These are phyloP conservation scores for Phania funesta DNA, from an alignment of 2,888 invertebrate genomes.

Conservation along the genomic window DNA sequence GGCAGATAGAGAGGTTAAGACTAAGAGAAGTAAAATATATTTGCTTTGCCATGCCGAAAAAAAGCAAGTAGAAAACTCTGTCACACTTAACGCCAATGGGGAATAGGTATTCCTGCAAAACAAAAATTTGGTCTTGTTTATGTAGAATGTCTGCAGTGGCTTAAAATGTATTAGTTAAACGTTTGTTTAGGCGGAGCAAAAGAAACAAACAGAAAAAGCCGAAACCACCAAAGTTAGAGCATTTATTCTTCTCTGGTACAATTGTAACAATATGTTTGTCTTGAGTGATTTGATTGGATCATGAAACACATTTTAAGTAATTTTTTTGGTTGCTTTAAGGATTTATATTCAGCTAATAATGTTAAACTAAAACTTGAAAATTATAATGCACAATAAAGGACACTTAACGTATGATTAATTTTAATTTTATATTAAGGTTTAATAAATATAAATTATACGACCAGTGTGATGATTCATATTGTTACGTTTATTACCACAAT, in stretches of 20 bases:
- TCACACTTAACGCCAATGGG: conserved; percentile 47
- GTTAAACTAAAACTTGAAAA: no score
- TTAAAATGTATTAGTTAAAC: conserved; percentile 36
- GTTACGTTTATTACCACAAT: neutral
- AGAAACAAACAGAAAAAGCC: conserved; percentile 8
- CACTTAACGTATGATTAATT: no score
- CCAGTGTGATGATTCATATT: no score
- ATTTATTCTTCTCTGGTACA: conserved; percentile 30
- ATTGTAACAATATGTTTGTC: conserved; percentile 33
- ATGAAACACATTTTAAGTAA: no score
- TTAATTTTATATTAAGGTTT: no score
- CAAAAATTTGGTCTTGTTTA: neutral
- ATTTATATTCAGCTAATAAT: no score
- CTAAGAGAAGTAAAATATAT: neutral
- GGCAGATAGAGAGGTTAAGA: conserved; percentile 18
- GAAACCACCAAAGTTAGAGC: neutral
- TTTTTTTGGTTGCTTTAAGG: no score
- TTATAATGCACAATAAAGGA: no score
- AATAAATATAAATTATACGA: no score
- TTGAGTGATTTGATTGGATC: conserved; percentile 45
- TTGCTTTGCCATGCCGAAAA: conserved; percentile 14
- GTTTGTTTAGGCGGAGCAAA: conserved; percentile 42
- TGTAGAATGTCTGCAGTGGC: no score
- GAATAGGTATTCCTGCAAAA: neutral
- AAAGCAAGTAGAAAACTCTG: conserved; percentile 1